Percentiles rank a stretch among this genome's conserved stretches.
These are phyloP conservation scores for Nycteola revayana DNA, from an alignment of 2,888 invertebrate species.

Conservation along the genomic window DNA sequence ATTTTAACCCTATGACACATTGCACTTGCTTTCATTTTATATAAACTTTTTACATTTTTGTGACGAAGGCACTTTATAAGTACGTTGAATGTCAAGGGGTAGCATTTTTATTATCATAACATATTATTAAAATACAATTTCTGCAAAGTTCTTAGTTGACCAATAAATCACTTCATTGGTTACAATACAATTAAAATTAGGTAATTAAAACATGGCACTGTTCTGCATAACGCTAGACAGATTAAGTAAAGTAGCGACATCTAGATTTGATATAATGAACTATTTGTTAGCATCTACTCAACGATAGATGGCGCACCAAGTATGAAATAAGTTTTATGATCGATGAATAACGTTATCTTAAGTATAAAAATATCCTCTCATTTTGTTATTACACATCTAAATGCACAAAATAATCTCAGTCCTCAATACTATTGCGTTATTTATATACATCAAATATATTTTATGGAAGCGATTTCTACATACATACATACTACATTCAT, in stretches of 20 bases:
- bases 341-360: conserved; percentile 25
- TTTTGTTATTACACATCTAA: conserved; percentile 53
- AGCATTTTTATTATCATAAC: conserved; percentile 23
- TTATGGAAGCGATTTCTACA: conserved; percentile 65
- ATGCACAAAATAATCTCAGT: conserved; percentile 77
- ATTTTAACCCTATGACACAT: conserved; percentile 8
- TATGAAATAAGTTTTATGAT: conserved; percentile 16
- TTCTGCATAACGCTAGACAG: conserved; percentile 32
- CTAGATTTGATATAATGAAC: conserved; percentile 17
- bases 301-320: conserved; percentile 49
- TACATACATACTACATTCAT: conserved; percentile 63
- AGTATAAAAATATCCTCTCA: conserved; percentile 39
- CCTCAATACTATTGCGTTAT: conserved; percentile 68
- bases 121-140: conserved; percentile 19
- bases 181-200: conserved; percentile 17
- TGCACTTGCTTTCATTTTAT: conserved; percentile 11
- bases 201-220: conserved; percentile 47
- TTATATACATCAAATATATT: conserved; percentile 55
- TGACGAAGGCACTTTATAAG: conserved; percentile 18
- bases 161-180: conserved; percentile 23
- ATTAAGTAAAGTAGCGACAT: conserved; percentile 25
- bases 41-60: conserved; percentile 13
- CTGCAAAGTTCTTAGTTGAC: conserved; percentile 12
- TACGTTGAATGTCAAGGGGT: conserved; percentile 24
- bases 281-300: conserved; percentile 28